Evolutionary conservation across 2,797 vertebrate species (phyloP).

Genomic region (Potorous gilbertii): DNA sequence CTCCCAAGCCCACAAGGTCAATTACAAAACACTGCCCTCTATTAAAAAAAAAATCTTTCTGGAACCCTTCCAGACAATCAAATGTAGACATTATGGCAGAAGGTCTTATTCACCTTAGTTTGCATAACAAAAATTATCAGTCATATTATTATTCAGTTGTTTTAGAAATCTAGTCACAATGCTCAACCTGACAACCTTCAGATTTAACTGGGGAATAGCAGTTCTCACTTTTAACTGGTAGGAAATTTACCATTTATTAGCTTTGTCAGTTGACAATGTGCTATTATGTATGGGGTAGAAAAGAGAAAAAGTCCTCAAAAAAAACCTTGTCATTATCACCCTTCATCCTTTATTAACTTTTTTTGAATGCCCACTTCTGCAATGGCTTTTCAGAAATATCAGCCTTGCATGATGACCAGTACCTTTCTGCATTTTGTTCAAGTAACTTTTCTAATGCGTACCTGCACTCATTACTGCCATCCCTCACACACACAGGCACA

Average conservation of each 20-base stretch:
- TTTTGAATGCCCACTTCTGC: background rate
- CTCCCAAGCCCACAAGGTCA: background rate
- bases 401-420: background rate
- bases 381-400: background rate
- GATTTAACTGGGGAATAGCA: background rate
- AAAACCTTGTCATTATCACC: background rate
- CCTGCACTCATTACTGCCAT: background rate
- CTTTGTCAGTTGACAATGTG: constrained; percentile 15
- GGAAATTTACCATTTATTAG: constrained; percentile 4
- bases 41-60: background rate
- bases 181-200: background rate
- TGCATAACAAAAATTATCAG: constrained; percentile 5
- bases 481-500: background rate
- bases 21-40: background rate
- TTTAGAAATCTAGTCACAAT: background rate
- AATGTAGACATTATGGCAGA: background rate
- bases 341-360: constrained; percentile 29
- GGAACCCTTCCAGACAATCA: background rate
- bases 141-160: constrained; percentile 37
- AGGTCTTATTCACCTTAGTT: background rate
- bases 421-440: constrained; percentile 23
- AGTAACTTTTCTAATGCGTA: background rate
- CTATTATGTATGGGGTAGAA: background rate
- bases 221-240: background rate
- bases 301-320: background rate